These are phyloP conservation scores for Halcyon senegalensis DNA, from an alignment of 2,113 vertebrate species.

Conservation along the genomic window DNA sequence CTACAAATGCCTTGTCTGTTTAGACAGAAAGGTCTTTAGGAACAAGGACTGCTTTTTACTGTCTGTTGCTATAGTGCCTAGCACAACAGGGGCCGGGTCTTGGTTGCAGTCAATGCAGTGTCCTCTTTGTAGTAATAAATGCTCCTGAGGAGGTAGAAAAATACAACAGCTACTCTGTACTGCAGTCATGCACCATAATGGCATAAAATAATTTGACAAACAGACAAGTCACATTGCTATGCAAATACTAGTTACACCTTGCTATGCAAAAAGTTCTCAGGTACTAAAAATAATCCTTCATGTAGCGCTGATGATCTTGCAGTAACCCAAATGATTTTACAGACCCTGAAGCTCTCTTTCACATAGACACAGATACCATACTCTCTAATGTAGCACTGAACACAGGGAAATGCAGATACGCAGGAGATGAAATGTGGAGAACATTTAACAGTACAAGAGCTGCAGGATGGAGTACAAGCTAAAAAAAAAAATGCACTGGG, in stretches of 20 bases:
- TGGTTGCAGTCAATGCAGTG: background rate
- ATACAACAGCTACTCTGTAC: background rate
- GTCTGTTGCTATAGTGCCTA: slow-evolving; percentile 25
- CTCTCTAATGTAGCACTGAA: background rate
- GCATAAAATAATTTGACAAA: background rate
- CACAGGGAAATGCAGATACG: background rate
- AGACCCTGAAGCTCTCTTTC: background rate
- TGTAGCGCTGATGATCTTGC: background rate
- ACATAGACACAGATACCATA: too few relatives aligned
- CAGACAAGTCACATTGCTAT: background rate
- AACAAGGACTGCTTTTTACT: slow-evolving; percentile 5
- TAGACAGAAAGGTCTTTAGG: background rate
- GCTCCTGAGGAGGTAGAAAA: background rate
- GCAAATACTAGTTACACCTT: background rate
- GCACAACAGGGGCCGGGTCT: slow-evolving; percentile 26
- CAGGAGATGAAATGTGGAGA: background rate
- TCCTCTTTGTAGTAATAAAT: background rate
- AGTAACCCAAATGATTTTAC: background rate
- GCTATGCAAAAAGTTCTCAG: background rate
- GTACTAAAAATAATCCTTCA: background rate
- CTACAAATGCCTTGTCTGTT: background rate
- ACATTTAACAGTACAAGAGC: background rate
- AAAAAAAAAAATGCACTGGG: background rate
- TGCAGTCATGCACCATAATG: background rate
- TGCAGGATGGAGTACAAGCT: background rate